These are phyloP conservation scores for Maniola hyperantus DNA, from an alignment of 2,888 invertebrate species.

Conservation along the genomic window DNA sequence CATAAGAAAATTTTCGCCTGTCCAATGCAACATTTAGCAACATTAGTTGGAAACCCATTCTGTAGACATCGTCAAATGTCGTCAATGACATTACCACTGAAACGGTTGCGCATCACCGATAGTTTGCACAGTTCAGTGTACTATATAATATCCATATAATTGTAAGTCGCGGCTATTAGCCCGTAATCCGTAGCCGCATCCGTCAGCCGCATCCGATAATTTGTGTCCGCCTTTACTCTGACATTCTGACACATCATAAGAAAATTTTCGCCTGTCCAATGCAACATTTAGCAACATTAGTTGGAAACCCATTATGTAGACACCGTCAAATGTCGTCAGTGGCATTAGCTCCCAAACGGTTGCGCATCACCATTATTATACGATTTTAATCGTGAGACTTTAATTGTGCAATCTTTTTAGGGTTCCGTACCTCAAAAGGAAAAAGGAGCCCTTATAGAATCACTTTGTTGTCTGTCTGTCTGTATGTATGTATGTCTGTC, in stretches of 20 bases:
- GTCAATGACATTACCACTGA: slow-evolving; percentile 32
- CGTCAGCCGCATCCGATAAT: too few relatives aligned
- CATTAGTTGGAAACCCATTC: slow-evolving; percentile 24
- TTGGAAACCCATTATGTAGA: slow-evolving; percentile 27
- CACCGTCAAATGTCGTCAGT: slow-evolving; percentile 33
- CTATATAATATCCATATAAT: too few relatives aligned
- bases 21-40: slow-evolving; percentile 29
- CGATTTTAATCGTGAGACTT: slow-evolving; percentile 42
- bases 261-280: slow-evolving; percentile 8
- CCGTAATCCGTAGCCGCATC: too few relatives aligned
- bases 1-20: neutral
- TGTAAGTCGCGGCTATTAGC: too few relatives aligned
- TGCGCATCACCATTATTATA: slow-evolving; percentile 39
- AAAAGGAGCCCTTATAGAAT: too few relatives aligned
- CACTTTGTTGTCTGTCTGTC: too few relatives aligned
- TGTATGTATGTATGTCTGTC: too few relatives aligned
- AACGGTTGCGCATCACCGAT: slow-evolving; percentile 40
- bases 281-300: slow-evolving; percentile 27
- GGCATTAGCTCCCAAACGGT: slow-evolving; percentile 35
- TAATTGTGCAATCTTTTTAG: slow-evolving; percentile 18
- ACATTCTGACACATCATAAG: neutral
- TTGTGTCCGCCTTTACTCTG: neutral
- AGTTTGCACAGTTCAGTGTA: too few relatives aligned
- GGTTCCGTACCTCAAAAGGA: too few relatives aligned
- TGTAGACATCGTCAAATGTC: slow-evolving; percentile 31